phyloP scores from a whole-genome alignment of 2,797 vertebrate genomes.

The Artibeus jamaicensis region DNA sequence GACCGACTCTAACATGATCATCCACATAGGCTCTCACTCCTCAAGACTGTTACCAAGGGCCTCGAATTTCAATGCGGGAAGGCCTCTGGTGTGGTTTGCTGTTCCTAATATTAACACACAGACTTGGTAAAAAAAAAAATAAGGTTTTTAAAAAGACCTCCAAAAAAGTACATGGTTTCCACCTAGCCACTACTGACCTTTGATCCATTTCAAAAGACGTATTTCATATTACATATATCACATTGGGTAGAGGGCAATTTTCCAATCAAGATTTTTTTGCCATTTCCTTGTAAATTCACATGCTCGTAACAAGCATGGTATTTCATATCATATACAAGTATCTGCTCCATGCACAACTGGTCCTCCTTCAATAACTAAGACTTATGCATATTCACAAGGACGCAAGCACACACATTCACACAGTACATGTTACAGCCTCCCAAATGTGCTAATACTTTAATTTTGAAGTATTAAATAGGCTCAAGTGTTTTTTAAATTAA shows the following conservation, averaged over 20 bases:
- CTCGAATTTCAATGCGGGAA: background rate
- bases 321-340: background rate
- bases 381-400: background rate
- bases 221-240: background rate
- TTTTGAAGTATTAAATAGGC: constrained; percentile 2
- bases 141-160: background rate
- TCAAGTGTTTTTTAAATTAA: background rate
- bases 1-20: background rate
- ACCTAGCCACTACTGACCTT: background rate
- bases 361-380: background rate
- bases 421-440: background rate
- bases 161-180: constrained; percentile 46
- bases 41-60: background rate
- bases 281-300: constrained; percentile 31
- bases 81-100: constrained; percentile 40
- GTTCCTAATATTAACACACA: constrained; percentile 47
- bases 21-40: background rate
- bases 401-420: background rate
- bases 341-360: background rate
- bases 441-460: background rate
- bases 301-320: background rate
- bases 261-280: constrained; percentile 28
- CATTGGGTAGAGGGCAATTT: background rate
- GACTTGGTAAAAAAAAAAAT: constrained; percentile 12
- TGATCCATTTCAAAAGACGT: constrained; percentile 46